A percentile compares a stretch with the other conserved stretches of the same genome.
These are phyloP conservation scores for Ginglymostoma cirratum DNA, from an alignment of 2,113 vertebrate genomes.

Conservation along the genomic window DNA sequence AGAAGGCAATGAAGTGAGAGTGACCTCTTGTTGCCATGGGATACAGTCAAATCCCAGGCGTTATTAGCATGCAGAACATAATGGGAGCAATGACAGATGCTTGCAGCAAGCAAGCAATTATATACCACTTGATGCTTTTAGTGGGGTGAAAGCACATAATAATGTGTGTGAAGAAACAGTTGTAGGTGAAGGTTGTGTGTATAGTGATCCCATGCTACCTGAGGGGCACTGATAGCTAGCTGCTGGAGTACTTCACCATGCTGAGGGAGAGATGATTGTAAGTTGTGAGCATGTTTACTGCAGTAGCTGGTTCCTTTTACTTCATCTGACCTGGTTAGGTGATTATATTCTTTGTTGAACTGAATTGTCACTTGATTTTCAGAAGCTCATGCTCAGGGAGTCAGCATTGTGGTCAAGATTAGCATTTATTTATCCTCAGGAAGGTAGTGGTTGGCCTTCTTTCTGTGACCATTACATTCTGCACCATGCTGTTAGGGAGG, in stretches of 20 bases:
- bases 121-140: background rate
- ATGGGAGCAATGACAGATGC: background rate
- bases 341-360: background rate
- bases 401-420: background rate
- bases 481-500: background rate
- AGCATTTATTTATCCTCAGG: background rate
- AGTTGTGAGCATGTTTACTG: background rate
- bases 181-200: background rate
- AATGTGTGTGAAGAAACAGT: background rate
- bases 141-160: background rate
- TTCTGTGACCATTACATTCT: background rate
- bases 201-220: background rate
- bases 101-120: background rate
- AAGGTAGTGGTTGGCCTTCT: background rate
- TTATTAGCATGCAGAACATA: background rate
- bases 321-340: background rate
- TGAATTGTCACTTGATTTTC: background rate
- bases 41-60: background rate
- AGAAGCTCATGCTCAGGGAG: background rate
- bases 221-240: background rate
- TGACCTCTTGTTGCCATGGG: background rate
- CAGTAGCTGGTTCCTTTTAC: background rate
- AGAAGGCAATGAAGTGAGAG: background rate
- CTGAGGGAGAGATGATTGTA: background rate
- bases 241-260: background rate